Conservation (phyloP, 2,888 invertebrate species). For the Luffia ferchaultella region DNA sequence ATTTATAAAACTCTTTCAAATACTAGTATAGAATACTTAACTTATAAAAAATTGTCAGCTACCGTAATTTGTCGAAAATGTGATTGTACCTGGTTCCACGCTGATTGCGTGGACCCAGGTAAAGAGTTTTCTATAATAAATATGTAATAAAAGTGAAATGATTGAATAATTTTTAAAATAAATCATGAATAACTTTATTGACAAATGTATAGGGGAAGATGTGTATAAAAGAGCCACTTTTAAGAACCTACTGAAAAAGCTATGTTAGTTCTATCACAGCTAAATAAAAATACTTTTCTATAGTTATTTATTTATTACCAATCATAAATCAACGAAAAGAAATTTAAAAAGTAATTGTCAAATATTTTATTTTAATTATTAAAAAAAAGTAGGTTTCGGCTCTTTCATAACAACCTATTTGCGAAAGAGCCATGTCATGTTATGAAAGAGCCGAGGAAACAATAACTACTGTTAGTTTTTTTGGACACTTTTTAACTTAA, state of each 20-base stretch:
- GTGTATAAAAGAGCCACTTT: background rate
- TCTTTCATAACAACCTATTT: background rate
- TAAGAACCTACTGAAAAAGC: background rate
- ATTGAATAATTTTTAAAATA: no score
- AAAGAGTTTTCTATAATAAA: no score
- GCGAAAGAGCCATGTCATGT: background rate
- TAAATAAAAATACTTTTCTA: background rate
- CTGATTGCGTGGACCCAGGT: no score
- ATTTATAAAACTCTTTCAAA: no score
- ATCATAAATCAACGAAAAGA: background rate
- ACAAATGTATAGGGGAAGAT: background rate
- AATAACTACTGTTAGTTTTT: background rate
- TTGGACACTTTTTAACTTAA: background rate
- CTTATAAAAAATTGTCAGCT: no score
- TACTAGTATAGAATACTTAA: no score
- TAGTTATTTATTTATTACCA: background rate
- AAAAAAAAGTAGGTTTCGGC: background rate
- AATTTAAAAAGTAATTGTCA: background rate
- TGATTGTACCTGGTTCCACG: no score
- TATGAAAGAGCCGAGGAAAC: background rate
- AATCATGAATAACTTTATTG: no score
- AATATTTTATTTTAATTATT: background rate
- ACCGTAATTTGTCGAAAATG: no score
- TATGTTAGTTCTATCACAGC: background rate
- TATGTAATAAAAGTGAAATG: no score